Evolutionary conservation across 2,888 invertebrate species (phyloP).

Genomic region (Lordiphosa andalusiaca): DNA sequence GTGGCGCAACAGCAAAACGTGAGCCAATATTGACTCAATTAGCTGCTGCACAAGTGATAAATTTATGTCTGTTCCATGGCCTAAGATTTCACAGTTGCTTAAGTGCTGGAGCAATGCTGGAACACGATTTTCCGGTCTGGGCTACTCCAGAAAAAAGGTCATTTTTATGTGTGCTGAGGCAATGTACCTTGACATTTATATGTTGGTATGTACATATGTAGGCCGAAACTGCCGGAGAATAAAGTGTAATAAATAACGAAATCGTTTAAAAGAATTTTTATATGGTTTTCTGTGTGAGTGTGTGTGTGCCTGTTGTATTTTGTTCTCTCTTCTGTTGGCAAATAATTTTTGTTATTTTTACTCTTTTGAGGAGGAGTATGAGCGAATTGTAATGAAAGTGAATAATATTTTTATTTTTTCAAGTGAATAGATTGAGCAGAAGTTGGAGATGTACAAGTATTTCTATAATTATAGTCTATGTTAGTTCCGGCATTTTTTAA

Average conservation of each 20-base stretch:
- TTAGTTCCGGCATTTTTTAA: no score
- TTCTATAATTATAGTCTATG: no score
- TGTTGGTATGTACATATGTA: conserved; percentile 3
- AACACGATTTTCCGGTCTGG: conserved; percentile 4
- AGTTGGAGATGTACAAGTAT: no score
- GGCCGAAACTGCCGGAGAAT: conserved; percentile 11
- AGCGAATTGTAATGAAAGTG: not conserved
- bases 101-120: conserved; percentile 37
- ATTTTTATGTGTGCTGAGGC: conserved; percentile 33
- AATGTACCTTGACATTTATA: conserved; percentile 57
- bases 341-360: conserved; percentile 22
- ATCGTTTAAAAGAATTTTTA: conserved; percentile 24
- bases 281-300: conserved; percentile 17
- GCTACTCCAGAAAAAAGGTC: conserved; percentile 21
- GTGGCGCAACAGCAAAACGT: conserved; percentile 23
- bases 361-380: no score
- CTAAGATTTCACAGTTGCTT: conserved; percentile 19
- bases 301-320: conserved; percentile 2
- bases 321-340: conserved; percentile 23
- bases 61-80: conserved; percentile 46
- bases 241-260: conserved; percentile 41
- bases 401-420: no score
- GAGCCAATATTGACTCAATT: conserved; percentile 56
- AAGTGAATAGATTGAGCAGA: no score
- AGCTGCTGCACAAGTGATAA: conserved; percentile 33